Base-by-base conservation (phyloP, 1,140 invertebrate genomes). In the Drosophila kohkoa region DNA sequence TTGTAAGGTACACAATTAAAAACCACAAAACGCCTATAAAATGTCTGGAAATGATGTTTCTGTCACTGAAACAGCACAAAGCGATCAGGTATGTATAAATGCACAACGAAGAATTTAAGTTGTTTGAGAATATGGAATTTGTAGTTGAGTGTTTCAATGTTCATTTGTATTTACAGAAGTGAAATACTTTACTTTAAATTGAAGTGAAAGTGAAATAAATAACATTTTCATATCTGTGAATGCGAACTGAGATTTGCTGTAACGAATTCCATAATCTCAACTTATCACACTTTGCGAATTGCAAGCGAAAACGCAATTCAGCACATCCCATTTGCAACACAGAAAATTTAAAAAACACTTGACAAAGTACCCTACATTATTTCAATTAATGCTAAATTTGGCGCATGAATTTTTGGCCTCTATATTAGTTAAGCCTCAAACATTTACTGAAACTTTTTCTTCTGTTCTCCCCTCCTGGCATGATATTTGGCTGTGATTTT, bases 11-110 rank as follows among this genome's bases (percentile, higher is more conserved):
- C 49, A 49, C 41, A 55, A 51, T 69, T 15, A 35, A 60, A 48
- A 57, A 7, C 46, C 7, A 54, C 32, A 10, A 77, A 57, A 72
- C 46, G 38, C 6, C 41, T 43, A 74, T 64, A 89, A 79, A 85
- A 89, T 89, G 85, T 89, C 85, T 69, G 81, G 71, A 60, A 89
- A 89, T 65, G 85, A 90, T 85, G 72, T 85, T 66, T 90, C 85
- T 59, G 72, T 79, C 54, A 89, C 86, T 74, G 85, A 89, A 60
- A 89, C 85, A 75, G 86, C 85, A 43, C 85, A 90, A 64, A 89
- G 86, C 75, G 85, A 90, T 89, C 86, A 89, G 85, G 85, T 89
- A 89, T 77, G 86, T 81, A 72, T 55, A 15, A 20, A 20, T 62
- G 4, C 6, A 7, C 11, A 38, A 8, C 35, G 10, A 11, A 25